Percentiles rank a stretch among this genome's conserved stretches.
phyloP scores from a whole-genome alignment of 2,888 invertebrate species.

The Rhopalosiphum nymphaeae region DNA sequence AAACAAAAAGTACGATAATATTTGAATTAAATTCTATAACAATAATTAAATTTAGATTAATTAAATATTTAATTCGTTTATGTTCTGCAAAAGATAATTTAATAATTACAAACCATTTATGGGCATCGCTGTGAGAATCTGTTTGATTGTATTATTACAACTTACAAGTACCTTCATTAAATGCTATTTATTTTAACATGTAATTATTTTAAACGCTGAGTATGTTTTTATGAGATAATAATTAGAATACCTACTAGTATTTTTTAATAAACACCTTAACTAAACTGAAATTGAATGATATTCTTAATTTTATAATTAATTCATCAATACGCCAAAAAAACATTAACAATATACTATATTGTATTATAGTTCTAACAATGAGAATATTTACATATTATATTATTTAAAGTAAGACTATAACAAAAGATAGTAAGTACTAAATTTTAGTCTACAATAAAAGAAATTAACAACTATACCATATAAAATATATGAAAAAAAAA shows the following conservation, averaged over 20 bases:
- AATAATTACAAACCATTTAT: not conserved
- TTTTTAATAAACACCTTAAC: not conserved
- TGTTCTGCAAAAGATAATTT: not conserved
- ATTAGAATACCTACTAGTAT: not conserved
- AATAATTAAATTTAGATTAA: not conserved
- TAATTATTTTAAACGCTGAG: slow-evolving; percentile 16
- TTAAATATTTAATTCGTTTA: not conserved
- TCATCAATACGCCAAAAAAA: not conserved
- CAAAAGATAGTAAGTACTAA: not conserved
- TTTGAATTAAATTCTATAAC: not conserved
- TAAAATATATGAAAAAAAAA: not conserved
- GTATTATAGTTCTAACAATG: not conserved
- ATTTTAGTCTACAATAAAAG: not conserved
- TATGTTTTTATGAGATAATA: not conserved
- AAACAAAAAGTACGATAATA: not conserved
- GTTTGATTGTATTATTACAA: not conserved
- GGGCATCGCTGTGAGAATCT: not conserved
- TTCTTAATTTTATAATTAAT: not conserved
- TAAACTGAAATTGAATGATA: not conserved
- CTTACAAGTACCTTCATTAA: not conserved
- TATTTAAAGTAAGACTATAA: not conserved
- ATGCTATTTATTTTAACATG: not conserved
- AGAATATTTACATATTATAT: slow-evolving; percentile 1
- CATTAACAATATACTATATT: not conserved
- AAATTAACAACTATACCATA: not conserved